Conservation (phyloP, 2,888 invertebrate species). For the Geophilus truncorum region DNA sequence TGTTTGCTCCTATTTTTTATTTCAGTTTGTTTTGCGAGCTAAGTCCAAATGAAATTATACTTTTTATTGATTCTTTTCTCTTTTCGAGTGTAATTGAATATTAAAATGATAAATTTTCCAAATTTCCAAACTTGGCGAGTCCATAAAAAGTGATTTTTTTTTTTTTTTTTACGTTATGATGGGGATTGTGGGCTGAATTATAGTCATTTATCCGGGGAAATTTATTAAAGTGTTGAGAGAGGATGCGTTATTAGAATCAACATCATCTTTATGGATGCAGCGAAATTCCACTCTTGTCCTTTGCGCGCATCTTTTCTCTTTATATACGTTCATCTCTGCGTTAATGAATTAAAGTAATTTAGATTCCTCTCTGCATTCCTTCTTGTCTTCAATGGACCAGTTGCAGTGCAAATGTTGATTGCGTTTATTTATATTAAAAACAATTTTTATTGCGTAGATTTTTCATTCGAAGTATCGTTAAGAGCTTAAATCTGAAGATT, state of each 20-base stretch:
- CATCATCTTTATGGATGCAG: slow-evolving; percentile 25
- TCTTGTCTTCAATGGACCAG: slow-evolving; percentile 4
- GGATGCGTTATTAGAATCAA: neutral
- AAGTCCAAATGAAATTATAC: neutral
- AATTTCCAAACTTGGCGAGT: neutral
- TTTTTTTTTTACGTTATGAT: neutral
- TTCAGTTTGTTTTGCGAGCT: neutral
- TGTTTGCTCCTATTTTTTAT: neutral
- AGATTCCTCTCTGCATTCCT: slow-evolving; percentile 1
- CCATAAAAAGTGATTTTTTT: neutral
- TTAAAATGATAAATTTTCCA: neutral
- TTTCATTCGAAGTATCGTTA: no score
- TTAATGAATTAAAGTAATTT: slow-evolving; percentile 25
- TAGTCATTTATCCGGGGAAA: neutral
- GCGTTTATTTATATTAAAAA: slow-evolving; percentile 4
- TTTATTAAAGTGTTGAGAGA: slow-evolving; percentile 16
- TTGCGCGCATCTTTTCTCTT: slow-evolving; percentile 7
- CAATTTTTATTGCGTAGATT: neutral
- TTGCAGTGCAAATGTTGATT: slow-evolving; percentile 15
- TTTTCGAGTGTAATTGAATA: neutral
- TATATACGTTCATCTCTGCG: neutral
- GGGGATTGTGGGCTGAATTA: neutral
- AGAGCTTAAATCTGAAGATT: neutral
- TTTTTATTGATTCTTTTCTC: neutral
- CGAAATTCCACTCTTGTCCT: slow-evolving; percentile 9